Base-by-base conservation (phyloP, 2,888 invertebrate genomes). In the Eumacrocentrus americanus region DNA sequence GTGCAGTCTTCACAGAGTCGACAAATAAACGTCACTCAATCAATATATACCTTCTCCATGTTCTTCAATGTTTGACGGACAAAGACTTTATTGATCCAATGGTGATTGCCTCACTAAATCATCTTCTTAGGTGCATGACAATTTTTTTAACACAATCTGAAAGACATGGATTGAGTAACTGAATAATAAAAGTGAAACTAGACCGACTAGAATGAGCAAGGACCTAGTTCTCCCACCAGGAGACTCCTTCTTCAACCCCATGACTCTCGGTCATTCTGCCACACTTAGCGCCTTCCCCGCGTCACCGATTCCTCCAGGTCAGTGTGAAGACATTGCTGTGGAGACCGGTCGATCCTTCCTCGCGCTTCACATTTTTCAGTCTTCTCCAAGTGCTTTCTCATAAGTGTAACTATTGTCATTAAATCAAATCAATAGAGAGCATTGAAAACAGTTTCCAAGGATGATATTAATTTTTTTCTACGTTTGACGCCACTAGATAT, bases 261-360 rank as follows among this genome's bases (percentile, higher is more conserved):
- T 54, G 44, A 44, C 44, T 29, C 44, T 25, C 42, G 44, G 29
- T 52, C 23, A 14, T 23, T 50, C 50, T 50, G 35, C 50, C 50
- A 35, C 50, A 50, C 50, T 11, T 52, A 29, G 44, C 54, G 54
- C 54, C 54, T 54, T 44, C 54, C 34, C 29, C 22, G 23, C 52
- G n/a, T 42, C 29, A 44, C 44, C 23, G 20, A 42, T 34, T 44
- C 54, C 18, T 14, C 12, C 18, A 23, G 29, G 18, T 54, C 44
- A 44, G 40, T 44, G 20, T 29, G 14, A 18, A 42, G n/a, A 18
- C 29, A 54, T 34, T 34, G 20, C 20, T 6, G 29, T 29, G 12
- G 11, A 25, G 11, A 16, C 20, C 18, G 42, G 54, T 42, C 20
- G 16, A 44, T 44, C 16, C 25, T 20, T 54, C 20, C 12, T 9